Conservation (phyloP, 1,140 invertebrate genomes). For the Drosophila lowei region DNA sequence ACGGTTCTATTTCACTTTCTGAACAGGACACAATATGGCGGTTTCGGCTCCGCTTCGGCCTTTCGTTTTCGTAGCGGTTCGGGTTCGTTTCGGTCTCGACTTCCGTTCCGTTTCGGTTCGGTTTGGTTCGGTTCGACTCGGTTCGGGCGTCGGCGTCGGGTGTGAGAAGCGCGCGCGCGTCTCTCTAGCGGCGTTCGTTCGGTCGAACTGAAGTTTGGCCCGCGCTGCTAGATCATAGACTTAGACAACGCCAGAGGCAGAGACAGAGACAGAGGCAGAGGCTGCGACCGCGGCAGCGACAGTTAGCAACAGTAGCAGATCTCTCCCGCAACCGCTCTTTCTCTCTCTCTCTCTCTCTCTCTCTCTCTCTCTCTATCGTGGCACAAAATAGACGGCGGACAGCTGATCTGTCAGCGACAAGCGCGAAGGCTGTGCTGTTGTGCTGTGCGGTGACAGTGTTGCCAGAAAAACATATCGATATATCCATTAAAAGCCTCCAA, state of each 20-base stretch:
- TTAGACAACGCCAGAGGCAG: slow-evolving; percentile 22
- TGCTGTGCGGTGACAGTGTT: too few species aligned
- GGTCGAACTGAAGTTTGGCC: slow-evolving; percentile 76
- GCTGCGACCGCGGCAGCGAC: slow-evolving; percentile 9
- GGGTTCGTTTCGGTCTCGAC: slow-evolving; percentile 8
- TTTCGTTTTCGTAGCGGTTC: slow-evolving; percentile 17
- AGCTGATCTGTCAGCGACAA: slow-evolving; percentile 9
- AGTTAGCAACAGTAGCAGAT: slow-evolving; percentile 8
- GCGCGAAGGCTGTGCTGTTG: too few species aligned
- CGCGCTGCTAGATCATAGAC: slow-evolving; percentile 25
- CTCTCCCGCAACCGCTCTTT: slow-evolving; percentile 6
- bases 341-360: slow-evolving; percentile 18
- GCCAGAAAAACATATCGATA: background rate
- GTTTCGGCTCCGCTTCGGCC: slow-evolving; percentile 17
- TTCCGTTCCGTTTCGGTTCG: slow-evolving; percentile 18
- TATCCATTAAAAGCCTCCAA: slow-evolving; percentile 13
- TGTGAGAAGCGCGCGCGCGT: slow-evolving; percentile 57
- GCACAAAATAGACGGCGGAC: slow-evolving; percentile 22
- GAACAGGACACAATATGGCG: slow-evolving; percentile 22
- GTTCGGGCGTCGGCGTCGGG: slow-evolving; percentile 25
- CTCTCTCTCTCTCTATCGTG: slow-evolving; percentile 18
- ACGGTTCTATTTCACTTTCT: slow-evolving; percentile 10
- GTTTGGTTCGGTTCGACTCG: slow-evolving; percentile 14
- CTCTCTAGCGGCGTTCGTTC: slow-evolving; percentile 69
- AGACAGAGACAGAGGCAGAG: slow-evolving; percentile 1